These are phyloP conservation scores for Avahi laniger DNA, from an alignment of 2,797 vertebrate species.

Conservation along the genomic window DNA sequence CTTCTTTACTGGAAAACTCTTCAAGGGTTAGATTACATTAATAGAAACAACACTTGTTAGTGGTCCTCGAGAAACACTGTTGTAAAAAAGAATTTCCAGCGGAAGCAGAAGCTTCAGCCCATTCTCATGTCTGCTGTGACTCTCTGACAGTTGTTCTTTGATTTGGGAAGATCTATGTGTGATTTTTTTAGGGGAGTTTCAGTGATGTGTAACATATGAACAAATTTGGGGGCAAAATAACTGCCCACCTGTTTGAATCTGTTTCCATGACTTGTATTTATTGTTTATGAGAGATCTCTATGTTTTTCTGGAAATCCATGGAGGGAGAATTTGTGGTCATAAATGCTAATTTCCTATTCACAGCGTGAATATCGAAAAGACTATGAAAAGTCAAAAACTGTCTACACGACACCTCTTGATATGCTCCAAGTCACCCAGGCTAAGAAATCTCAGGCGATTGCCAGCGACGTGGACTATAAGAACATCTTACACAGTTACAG, in stretches of 20 bases:
- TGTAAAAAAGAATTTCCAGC: neutral
- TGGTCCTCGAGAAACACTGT: neutral
- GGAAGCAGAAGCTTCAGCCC: neutral
- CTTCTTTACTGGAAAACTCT: neutral
- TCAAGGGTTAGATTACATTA: neutral
- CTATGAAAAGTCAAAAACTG: constrained; percentile 93
- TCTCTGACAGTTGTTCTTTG: neutral
- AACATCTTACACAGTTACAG: constrained; percentile 85
- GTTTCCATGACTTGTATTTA: neutral
- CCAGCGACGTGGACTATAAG: constrained; percentile 90
- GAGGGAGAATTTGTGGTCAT: neutral
- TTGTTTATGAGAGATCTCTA: neutral
- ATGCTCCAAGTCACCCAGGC: constrained; percentile 92
- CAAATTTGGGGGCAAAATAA: neutral
- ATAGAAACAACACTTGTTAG: neutral
- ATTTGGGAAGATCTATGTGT: neutral
- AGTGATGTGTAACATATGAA: neutral
- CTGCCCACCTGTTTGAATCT: neutral
- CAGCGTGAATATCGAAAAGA: constrained; percentile 94
- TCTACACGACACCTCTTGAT: constrained; percentile 92
- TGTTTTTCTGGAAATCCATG: neutral
- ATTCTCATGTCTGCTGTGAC: neutral
- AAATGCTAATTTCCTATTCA: constrained; percentile 56
- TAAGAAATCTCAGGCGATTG: constrained; percentile 92
- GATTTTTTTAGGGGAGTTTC: neutral